phyloP scores from a whole-genome alignment of 2,888 invertebrate species.

The Hanleya hanleyi region DNA sequence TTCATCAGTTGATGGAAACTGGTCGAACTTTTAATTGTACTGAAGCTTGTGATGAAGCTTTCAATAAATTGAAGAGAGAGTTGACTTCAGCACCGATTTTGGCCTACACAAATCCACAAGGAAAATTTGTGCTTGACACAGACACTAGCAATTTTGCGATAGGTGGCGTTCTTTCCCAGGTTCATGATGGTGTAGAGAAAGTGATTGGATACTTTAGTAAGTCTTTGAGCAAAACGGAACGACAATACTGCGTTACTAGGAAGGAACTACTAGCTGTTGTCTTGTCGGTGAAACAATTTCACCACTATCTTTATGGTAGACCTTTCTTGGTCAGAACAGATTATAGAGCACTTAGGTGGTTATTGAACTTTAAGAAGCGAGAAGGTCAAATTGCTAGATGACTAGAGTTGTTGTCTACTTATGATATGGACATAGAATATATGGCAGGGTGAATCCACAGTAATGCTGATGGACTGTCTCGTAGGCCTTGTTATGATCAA shows the following conservation, averaged over 20 bases:
- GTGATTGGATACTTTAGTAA: slow-evolving; percentile 32
- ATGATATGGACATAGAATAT: slow-evolving; percentile 23
- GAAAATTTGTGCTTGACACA: slow-evolving; percentile 25
- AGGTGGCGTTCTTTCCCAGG: slow-evolving; percentile 30
- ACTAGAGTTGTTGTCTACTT: slow-evolving; percentile 27
- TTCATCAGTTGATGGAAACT: too few relatives aligned
- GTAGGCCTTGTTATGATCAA: slow-evolving; percentile 13
- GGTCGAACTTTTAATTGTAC: too few relatives aligned
- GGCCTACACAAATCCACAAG: slow-evolving; percentile 19
- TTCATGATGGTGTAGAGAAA: slow-evolving; percentile 22
- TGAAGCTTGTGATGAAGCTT: too few relatives aligned
- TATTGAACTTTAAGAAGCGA: slow-evolving; percentile 29
- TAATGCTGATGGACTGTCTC: slow-evolving; percentile 33
- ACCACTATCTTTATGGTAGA: slow-evolving; percentile 32
- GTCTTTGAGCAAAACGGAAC: slow-evolving; percentile 24
- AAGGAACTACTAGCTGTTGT: slow-evolving; percentile 37
- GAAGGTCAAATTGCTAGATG: slow-evolving; percentile 35
- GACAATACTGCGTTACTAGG: slow-evolving; percentile 28
- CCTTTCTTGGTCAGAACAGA: slow-evolving; percentile 29
- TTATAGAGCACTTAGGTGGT: slow-evolving; percentile 37
- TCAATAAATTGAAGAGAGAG: slow-evolving; percentile 9
- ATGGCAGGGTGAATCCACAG: slow-evolving; percentile 22
- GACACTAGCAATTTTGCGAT: slow-evolving; percentile 30
- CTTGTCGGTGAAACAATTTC: slow-evolving; percentile 26
- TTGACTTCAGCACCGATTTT: neutral